phyloP scores from a whole-genome alignment of 2,113 vertebrate species.

The Xenopus borealis region DNA sequence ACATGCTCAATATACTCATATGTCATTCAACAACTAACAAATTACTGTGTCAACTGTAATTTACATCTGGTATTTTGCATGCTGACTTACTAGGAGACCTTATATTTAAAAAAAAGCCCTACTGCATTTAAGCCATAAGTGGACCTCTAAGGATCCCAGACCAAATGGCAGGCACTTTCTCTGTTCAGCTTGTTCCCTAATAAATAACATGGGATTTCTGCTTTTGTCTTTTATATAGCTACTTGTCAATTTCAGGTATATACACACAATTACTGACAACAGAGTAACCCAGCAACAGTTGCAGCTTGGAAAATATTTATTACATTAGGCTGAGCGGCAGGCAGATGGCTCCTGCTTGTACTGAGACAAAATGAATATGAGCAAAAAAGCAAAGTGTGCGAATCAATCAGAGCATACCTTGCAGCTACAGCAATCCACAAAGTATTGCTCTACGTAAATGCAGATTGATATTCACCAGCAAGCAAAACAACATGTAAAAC shows the following conservation, averaged over 20 bases:
- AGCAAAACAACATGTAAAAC: not conserved
- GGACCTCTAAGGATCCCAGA: too few species aligned
- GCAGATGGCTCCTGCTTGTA: conserved; percentile 40
- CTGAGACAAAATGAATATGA: conserved; percentile 3
- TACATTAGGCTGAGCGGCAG: conserved; percentile 15
- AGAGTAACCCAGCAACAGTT: conserved; percentile 43
- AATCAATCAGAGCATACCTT: conserved; percentile 29
- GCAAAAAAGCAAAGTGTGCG: conserved; percentile 5
- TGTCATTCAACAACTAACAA: too few species aligned
- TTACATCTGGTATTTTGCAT: too few species aligned
- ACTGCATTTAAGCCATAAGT: too few species aligned
- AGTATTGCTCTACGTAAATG: not conserved
- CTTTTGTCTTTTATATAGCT: conserved; percentile 5
- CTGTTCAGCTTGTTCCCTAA: too few species aligned
- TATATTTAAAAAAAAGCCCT: too few species aligned
- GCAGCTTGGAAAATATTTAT: conserved; percentile 36
- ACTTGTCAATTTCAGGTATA: conserved; percentile 38
- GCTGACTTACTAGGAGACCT: too few species aligned
- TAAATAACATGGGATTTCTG: not conserved
- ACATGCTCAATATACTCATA: too few species aligned
- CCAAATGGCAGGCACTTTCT: too few species aligned
- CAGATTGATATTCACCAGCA: conserved; percentile 21
- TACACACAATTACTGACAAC: conserved; percentile 42
- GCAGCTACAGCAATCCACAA: conserved; percentile 8
- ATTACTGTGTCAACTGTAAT: too few species aligned